Evolutionary conservation across 1,140 invertebrate genomes (phyloP).

Genomic region (Caerostris darwini): DNA sequence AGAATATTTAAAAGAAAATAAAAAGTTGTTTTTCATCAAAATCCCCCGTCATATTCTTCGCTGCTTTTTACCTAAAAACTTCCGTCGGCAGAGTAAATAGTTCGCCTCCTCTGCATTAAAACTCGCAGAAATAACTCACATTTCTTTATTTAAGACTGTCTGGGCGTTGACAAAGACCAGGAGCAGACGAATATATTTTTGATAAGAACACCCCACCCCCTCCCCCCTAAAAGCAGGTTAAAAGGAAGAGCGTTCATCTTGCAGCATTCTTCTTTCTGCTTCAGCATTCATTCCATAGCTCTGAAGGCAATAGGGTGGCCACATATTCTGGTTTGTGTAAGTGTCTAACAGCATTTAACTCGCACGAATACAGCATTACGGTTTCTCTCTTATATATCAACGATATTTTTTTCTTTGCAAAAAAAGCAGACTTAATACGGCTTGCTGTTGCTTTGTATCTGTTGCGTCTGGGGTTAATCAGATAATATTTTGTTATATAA

Average conservation of each 20-base stretch:
- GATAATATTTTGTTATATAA: too few species aligned
- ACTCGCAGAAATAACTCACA: neutral
- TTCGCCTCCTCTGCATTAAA: neutral
- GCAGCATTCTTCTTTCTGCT: neutral
- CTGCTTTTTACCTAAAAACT: neutral
- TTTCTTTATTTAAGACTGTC: neutral
- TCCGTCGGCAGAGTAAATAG: neutral
- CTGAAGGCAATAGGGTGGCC: neutral
- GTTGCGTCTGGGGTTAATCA: too few species aligned
- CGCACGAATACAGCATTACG: too few species aligned
- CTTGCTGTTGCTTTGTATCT: too few species aligned
- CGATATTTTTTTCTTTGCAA: too few species aligned
- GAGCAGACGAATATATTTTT: neutral
- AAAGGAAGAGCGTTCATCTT: neutral
- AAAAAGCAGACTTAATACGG: too few species aligned
- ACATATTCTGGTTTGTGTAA: neutral
- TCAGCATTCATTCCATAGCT: neutral
- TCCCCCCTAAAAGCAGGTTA: neutral
- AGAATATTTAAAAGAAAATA: too few species aligned
- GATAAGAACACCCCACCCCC: neutral
- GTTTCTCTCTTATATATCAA: too few species aligned
- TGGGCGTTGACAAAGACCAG: neutral
- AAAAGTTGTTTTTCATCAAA: too few species aligned
- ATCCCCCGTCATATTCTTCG: neutral
- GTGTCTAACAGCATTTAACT: too few species aligned